Conservation (phyloP, 2,113 vertebrate genomes). For the Pagrus major region DNA sequence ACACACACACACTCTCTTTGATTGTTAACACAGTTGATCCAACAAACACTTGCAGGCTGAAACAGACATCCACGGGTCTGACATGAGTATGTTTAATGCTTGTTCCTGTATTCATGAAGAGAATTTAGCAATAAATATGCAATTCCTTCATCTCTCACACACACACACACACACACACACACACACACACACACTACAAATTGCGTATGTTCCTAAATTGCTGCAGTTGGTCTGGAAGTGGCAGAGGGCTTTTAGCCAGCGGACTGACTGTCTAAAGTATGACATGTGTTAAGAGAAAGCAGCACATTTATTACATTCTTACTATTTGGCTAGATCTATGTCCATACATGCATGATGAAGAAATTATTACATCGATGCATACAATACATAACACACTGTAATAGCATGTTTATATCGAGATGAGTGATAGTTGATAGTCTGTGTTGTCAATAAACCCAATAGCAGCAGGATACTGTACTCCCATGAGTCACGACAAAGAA, state of each 20-base stretch:
- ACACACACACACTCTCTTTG: constrained; percentile 16
- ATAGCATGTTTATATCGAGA: too few relatives aligned
- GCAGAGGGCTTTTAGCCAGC: neutral
- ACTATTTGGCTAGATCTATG: neutral
- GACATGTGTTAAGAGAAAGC: too few relatives aligned
- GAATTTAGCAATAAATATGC: constrained; percentile 36
- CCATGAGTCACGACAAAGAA: too few relatives aligned
- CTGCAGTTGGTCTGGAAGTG: neutral
- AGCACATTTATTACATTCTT: too few relatives aligned
- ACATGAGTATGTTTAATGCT: constrained; percentile 38
- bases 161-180: constrained; percentile 1
- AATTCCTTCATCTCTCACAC: constrained; percentile 33
- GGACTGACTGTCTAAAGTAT: neutral
- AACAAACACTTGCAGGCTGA: constrained; percentile 29
- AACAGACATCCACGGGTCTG: constrained; percentile 7
- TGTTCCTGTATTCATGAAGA: constrained; percentile 34
- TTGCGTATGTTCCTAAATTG: constrained; percentile 2
- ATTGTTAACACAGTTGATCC: constrained; percentile 33
- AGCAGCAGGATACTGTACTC: too few relatives aligned
- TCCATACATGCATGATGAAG: neutral
- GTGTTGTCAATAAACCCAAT: too few relatives aligned
- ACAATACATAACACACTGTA: too few relatives aligned
- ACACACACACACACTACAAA: constrained; percentile 13
- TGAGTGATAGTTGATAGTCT: too few relatives aligned
- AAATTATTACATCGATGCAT: too few relatives aligned